Evolutionary conservation across 2,113 vertebrate species (phyloP).

Genomic region (Murina feae): DNA sequence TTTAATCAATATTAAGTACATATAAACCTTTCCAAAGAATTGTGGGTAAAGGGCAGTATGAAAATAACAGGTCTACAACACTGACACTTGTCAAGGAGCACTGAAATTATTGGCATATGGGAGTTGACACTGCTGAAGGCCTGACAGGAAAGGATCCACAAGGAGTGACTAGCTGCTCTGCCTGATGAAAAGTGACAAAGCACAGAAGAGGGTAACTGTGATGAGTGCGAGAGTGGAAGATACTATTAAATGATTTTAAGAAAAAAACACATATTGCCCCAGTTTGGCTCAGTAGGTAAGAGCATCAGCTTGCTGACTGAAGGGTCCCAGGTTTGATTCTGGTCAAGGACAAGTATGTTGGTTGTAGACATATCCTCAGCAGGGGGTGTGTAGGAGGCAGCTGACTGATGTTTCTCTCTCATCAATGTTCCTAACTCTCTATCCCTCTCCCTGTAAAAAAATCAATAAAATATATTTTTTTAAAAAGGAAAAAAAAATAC

Average conservation of each 20-base stretch:
- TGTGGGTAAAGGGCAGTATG: neutral
- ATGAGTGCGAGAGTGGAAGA: neutral
- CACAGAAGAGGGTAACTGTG: neutral
- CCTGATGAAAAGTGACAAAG: neutral
- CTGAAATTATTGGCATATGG: neutral
- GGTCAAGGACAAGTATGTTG: too few relatives aligned
- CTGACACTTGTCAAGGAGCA: neutral
- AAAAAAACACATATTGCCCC: neutral
- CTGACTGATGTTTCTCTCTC: too few relatives aligned
- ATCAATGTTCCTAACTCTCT: too few relatives aligned
- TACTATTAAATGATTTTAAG: neutral
- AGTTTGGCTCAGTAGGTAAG: too few relatives aligned
- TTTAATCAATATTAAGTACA: neutral
- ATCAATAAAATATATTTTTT: too few relatives aligned
- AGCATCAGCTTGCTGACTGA: too few relatives aligned
- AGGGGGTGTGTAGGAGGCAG: too few relatives aligned
- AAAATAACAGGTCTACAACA: neutral
- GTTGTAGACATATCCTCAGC: too few relatives aligned
- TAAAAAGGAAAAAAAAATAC: neutral
- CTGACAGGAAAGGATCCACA: neutral
- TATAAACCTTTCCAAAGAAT: neutral
- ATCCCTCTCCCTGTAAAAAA: too few relatives aligned
- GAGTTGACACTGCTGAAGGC: neutral
- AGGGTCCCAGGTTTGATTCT: too few relatives aligned
- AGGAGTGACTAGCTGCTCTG: neutral